Base-by-base conservation (phyloP, 2,888 invertebrate genomes). In the Athrips mouffetella region DNA sequence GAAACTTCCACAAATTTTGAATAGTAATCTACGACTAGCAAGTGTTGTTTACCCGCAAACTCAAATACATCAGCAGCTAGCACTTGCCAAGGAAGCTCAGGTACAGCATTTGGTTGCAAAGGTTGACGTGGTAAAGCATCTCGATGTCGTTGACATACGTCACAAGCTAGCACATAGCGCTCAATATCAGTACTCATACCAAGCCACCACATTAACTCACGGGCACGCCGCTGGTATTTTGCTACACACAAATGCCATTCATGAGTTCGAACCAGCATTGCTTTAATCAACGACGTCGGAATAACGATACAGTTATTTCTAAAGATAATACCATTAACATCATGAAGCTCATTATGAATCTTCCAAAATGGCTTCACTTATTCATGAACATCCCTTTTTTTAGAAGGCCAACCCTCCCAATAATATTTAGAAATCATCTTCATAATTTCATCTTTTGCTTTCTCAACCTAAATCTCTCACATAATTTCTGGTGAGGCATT, bases 131-230 rank as follows among this genome's bases (percentile, higher is more conserved):
- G 48, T 7, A 35, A 25, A 13, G 47, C 47, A 30, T 33, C 47
- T 15, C 49, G 49, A 13, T 42, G 46, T 15, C 23, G 41, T 7
- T 40, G 48, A 35, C 55, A 56, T 37, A 53, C 27, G 31, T 48
- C 49, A 47, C 58, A 57, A 20, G 35, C 37, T 21, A 16, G n/a
- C 15, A 55, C 54, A 5, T 18, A 25, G 8, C 45, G 33, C 45
- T 50, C 53, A 11, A 62, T 53, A 11, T 59, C 52, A n/a, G 20
- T 45, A 15, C 25, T 41, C 49, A 55, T 54, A 37, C 52, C 57
- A 1, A 51, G 58, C 59, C 56, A 57, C 48, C 53, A 58, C 41
- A 59, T 45, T 5, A 52, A 30, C 0, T 50, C 54, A 0, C 53
- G 46, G 7, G 59, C 58, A n/a, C 54, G 52, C 6, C 52, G 23